These are phyloP conservation scores for Brachyhypopomus gauderio DNA, from an alignment of 2,113 vertebrate species.

Conservation along the genomic window DNA sequence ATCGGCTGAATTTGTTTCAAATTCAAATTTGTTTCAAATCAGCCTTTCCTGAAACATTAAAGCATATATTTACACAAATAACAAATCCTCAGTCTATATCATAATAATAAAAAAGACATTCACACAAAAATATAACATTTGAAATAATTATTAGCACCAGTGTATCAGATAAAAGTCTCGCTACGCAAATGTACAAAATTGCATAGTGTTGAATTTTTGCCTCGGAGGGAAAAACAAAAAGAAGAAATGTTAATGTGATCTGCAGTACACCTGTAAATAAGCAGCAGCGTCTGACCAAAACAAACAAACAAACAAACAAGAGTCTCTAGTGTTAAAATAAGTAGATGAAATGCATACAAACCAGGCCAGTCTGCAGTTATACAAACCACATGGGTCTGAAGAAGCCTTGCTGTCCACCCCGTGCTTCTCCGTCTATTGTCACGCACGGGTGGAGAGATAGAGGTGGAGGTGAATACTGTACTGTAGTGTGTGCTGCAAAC, in stretches of 20 bases:
- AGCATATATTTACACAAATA: conserved; percentile 90
- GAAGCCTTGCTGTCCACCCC: background rate
- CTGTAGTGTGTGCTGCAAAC: conserved; percentile 20
- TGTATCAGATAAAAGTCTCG: conserved; percentile 96
- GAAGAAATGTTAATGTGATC: conserved; percentile 52
- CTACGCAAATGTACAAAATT: conserved; percentile 92
- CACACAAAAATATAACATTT: conserved; percentile 99
- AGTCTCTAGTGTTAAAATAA: conserved; percentile 20
- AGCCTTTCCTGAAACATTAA: conserved; percentile 80
- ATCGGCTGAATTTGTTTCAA: conserved; percentile 63
- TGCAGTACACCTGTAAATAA: conserved; percentile 59
- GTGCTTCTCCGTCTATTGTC: background rate
- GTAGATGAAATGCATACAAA: conserved; percentile 14
- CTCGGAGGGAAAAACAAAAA: conserved; percentile 40
- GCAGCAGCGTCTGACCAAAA: conserved; percentile 57
- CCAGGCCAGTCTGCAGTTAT: background rate
- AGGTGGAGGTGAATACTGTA: conserved; percentile 48
- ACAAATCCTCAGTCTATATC: conserved; percentile 85
- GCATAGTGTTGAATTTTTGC: conserved; percentile 85
- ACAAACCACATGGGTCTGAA: background rate
- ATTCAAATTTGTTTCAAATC: conserved; percentile 55
- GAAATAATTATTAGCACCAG: conserved; percentile 99
- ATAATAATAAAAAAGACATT: conserved; percentile 86
- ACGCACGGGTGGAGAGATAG: background rate
- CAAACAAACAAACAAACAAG: conserved; percentile 32